Evolutionary conservation across 2,888 invertebrate species (phyloP).

Genomic region (Lapara coniferarum): DNA sequence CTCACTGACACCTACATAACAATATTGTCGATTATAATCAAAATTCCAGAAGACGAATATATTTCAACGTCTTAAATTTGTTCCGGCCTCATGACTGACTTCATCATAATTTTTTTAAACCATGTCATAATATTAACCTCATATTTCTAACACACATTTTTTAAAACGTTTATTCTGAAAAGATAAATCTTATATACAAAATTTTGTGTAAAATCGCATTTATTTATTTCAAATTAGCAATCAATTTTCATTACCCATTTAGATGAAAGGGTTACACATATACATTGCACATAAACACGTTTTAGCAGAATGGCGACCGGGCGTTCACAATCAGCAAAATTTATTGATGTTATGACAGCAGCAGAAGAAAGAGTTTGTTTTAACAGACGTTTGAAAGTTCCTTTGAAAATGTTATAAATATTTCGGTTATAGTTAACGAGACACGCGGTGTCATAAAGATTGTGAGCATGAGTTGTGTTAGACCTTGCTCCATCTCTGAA

Average conservation of each 20-base stretch:
- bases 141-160: conserved; percentile 3
- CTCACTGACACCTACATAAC: no score
- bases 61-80: no score
- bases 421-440: neutral
- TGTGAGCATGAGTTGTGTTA: neutral
- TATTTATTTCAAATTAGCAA: conserved; percentile 17
- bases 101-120: neutral
- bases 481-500: neutral
- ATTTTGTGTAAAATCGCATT: neutral
- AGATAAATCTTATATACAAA: neutral
- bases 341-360: conserved; percentile 18
- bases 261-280: conserved; percentile 4
- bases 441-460: neutral
- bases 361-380: conserved; percentile 18
- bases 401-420: conserved; percentile 19
- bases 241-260: conserved; percentile 10
- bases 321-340: conserved; percentile 1
- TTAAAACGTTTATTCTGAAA: conserved; percentile 1
- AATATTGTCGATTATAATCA: no score
- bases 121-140: neutral
- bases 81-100: no score
- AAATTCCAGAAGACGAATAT: no score
- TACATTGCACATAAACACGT: neutral
- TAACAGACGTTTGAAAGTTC: conserved; percentile 7
- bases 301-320: conserved; percentile 5